Percentiles rank a stretch among this genome's conserved stretches.
These are phyloP conservation scores for Pagrus major DNA, from an alignment of 2,113 vertebrate genomes.

Conservation along the genomic window DNA sequence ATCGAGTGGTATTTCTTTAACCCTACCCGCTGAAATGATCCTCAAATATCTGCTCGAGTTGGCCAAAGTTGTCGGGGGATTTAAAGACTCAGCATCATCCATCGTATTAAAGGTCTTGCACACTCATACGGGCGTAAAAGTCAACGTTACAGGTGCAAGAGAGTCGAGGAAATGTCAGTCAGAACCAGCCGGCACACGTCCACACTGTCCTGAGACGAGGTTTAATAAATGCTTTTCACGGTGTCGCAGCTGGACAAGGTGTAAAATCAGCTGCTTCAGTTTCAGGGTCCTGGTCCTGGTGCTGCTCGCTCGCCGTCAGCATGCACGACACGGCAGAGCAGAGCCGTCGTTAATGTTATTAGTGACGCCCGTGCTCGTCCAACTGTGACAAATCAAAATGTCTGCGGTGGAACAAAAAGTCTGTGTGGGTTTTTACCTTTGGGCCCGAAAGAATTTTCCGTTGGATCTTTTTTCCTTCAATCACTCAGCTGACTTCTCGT, in stretches of 20 bases:
- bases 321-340: background rate
- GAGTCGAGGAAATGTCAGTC: background rate
- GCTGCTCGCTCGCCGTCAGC: background rate
- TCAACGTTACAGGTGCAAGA: background rate
- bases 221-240: background rate
- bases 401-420: background rate
- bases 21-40: background rate
- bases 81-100: background rate
- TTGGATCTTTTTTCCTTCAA: too few species aligned
- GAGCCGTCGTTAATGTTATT: background rate
- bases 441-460: background rate
- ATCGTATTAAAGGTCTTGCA: background rate
- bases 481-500: too few species aligned
- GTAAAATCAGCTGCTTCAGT: background rate
- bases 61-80: background rate
- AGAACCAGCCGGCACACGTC: background rate
- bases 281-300: background rate
- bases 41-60: background rate
- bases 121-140: background rate
- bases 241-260: background rate
- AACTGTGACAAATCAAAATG: background rate
- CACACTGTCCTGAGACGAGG: background rate
- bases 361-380: background rate
- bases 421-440: background rate
- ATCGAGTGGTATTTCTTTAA: background rate